Percentiles rank a stretch among this genome's conserved stretches.
Evolutionary conservation across 2,113 vertebrate genomes (phyloP).

Genomic region (Phoxinus phoxinus): DNA sequence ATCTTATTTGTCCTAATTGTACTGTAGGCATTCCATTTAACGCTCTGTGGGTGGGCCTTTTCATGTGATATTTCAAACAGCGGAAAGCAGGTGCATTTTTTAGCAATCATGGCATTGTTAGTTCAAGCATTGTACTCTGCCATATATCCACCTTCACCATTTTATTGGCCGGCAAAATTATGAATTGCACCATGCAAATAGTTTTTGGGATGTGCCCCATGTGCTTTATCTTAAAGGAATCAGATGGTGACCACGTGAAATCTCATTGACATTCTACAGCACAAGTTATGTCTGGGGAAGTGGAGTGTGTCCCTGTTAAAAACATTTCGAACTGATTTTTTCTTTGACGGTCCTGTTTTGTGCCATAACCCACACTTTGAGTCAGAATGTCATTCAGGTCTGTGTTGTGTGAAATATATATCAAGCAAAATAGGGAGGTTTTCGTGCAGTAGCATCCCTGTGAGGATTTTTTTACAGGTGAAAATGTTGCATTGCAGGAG

Average conservation of each 20-base stretch:
- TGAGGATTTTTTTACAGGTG: not conserved
- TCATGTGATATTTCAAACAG: not conserved
- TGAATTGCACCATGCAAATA: not conserved
- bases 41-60: not conserved
- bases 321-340: constrained; percentile 18
- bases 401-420: constrained; percentile 12
- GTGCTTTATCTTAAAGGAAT: not conserved
- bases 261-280: constrained; percentile 28
- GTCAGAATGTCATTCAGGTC: not conserved
- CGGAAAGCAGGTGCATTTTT: not conserved
- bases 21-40: not conserved
- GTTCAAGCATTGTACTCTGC: not conserved
- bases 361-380: constrained; percentile 5
- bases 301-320: constrained; percentile 16
- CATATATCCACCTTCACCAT: not conserved
- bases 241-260: constrained; percentile 18
- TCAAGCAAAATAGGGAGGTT: constrained; percentile 6
- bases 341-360: not conserved
- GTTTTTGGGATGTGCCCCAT: not conserved
- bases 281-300: constrained; percentile 3
- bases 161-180: not conserved
- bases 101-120: not conserved
- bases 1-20: not conserved
- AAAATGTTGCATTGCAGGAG: not conserved
- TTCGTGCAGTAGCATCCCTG: not conserved